Percentiles rank a stretch among this genome's conserved stretches.
Conservation (phyloP, 2,888 invertebrate genomes). For the Meandrusa payeni region DNA sequence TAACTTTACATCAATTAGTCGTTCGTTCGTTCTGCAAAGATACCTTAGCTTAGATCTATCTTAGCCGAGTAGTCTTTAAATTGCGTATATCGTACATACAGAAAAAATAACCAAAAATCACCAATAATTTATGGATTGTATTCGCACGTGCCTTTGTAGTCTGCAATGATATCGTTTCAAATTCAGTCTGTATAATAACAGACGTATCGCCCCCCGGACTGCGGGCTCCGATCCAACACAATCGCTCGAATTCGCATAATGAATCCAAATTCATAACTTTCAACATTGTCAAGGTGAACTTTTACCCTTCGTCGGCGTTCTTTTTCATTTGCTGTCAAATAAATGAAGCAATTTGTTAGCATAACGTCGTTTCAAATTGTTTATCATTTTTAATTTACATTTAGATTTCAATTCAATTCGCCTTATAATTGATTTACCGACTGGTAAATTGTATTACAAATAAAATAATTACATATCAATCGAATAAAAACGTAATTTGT, state of each 20-base stretch:
- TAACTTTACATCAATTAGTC: too few species aligned
- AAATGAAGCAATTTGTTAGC: slow-evolving; percentile 6
- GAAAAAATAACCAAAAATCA: slow-evolving; percentile 5
- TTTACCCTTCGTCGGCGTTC: slow-evolving; percentile 13
- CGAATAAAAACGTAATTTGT: too few species aligned
- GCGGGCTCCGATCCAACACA: slow-evolving; percentile 12
- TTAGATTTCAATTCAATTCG: too few species aligned
- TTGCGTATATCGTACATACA: neutral
- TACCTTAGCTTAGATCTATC: too few species aligned
- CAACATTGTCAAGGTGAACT: slow-evolving; percentile 17
- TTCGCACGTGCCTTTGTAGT: slow-evolving; percentile 12
- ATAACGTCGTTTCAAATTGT: too few species aligned
- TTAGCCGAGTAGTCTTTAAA: too few species aligned
- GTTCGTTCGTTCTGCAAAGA: too few species aligned
- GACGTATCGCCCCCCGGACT: neutral
- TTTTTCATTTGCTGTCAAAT: slow-evolving; percentile 1
- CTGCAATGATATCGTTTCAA: slow-evolving; percentile 9
- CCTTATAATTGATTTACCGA: too few species aligned
- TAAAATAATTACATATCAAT: too few species aligned
- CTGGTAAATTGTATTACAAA: too few species aligned
- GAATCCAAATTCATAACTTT: slow-evolving; percentile 21
- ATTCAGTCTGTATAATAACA: slow-evolving; percentile 10
- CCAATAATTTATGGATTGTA: slow-evolving; percentile 3
- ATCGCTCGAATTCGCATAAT: slow-evolving; percentile 9
- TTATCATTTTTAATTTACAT: too few species aligned